Conservation (phyloP, 2,888 invertebrate genomes). For the Drosophila merina region DNA sequence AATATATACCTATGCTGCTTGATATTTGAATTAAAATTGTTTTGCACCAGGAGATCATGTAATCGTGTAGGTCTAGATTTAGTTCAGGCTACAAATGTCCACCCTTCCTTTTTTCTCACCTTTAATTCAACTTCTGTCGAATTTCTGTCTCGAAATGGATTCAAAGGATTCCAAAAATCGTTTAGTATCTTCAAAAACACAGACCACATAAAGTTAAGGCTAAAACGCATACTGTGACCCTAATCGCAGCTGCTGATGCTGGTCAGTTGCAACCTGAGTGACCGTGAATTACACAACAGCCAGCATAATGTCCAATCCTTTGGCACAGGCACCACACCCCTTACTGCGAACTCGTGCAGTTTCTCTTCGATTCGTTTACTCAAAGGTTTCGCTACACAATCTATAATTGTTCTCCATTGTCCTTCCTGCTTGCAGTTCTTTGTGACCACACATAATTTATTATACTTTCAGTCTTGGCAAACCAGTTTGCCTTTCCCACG, state of each 20-base stretch:
- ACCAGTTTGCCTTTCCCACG: constrained; percentile 73
- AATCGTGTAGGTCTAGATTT: no score
- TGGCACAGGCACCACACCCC: constrained; percentile 42
- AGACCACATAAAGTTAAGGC: constrained; percentile 36
- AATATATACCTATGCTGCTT: no score
- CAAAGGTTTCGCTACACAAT: constrained; percentile 43
- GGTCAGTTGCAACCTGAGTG: constrained; percentile 41
- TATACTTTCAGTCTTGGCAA: constrained; percentile 36
- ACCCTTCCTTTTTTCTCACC: no score
- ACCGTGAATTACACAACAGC: constrained; percentile 68
- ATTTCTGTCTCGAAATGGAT: background rate
- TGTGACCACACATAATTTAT: constrained; percentile 65
- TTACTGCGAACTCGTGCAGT: constrained; percentile 48
- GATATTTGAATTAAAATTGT: no score
- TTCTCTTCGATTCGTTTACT: constrained; percentile 27
- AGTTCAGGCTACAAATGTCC: no score
- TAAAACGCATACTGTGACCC: constrained; percentile 29
- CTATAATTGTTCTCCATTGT: constrained; percentile 71
- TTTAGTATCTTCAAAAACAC: constrained; percentile 26
- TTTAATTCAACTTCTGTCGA: no score
- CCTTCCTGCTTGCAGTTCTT: constrained; percentile 29
- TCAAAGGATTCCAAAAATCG: constrained; percentile 25
- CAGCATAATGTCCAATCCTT: constrained; percentile 57
- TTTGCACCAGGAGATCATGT: no score
- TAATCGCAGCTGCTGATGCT: constrained; percentile 54